Base-by-base conservation (phyloP, 2,113 vertebrate species). In the Rhea americana region DNA sequence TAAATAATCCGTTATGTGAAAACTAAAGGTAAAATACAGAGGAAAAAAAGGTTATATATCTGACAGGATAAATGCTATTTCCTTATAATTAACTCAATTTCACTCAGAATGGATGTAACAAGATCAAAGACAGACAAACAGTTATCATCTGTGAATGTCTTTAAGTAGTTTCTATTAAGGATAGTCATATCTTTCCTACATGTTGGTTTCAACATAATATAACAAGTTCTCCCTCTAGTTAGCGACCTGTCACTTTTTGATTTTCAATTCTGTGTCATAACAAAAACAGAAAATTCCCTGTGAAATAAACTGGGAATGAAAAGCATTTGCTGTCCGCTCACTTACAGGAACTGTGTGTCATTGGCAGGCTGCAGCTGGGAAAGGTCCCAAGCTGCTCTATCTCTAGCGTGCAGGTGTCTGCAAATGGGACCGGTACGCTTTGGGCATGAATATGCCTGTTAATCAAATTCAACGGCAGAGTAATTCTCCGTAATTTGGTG, bases 391-490 rank as follows among this genome's bases (percentile, higher is more conserved):
- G 45, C 53, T 92, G 74, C 67, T 95, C 81, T 84, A 32, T 95
- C 93, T 94, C 82, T 35, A 56, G 59, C 11, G 37, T 85, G 83
- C 88, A 96, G 91, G 70, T 90, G 84, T 61, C 70, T 91, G 82
- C 51, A 90, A 70, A 81, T 32, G 88, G 87, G 58, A 85, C 48
- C 85, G 82, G 66, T 15, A 78, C 18, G 62, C 56, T 82, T 73
- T 28, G 59, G 85, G 73, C 73, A 68, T 19, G n/a, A 73, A 80
- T n/a, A 66, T 4, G 7, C 63, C 48, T 28, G 30, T 45, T 85
- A 86, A 88, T 91, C 85, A 96, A 77, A 85, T 71, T 41, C 55
- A 83, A 68, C 39, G 87, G 79, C 55, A 88, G 45, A 75, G 70
- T 51, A 86, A 47, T 68, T 92, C 61, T 70, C n/a, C 67, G 48